Percentiles rank a stretch among this genome's conserved stretches.
Conservation (phyloP, 2,888 invertebrate genomes). For the Petrolisthes cinctipes region DNA sequence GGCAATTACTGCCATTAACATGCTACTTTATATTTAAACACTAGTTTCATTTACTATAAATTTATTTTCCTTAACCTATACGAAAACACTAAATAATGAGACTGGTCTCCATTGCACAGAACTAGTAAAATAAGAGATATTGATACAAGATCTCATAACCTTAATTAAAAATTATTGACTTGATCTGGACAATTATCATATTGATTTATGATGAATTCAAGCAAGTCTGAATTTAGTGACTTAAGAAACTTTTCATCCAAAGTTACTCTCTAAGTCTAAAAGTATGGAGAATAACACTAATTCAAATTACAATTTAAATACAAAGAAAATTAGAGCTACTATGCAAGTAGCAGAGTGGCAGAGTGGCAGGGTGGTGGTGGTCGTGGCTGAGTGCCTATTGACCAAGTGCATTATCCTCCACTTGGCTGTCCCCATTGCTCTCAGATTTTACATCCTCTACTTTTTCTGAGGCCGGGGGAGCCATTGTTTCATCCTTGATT, state of each 20-base stretch:
- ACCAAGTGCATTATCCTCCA: slow-evolving; percentile 43
- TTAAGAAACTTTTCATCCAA: slow-evolving; percentile 29
- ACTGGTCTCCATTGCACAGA: slow-evolving; percentile 58
- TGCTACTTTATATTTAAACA: slow-evolving; percentile 58
- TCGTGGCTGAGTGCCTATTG: slow-evolving; percentile 52
- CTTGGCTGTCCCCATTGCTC: slow-evolving; percentile 50
- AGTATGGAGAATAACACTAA: slow-evolving; percentile 50
- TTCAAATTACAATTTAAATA: slow-evolving; percentile 49
- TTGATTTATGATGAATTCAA: slow-evolving; percentile 18
- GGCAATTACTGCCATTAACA: slow-evolving; percentile 47
- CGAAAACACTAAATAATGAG: slow-evolving; percentile 54
- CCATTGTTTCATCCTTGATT: slow-evolving; percentile 57
- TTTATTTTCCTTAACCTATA: slow-evolving; percentile 61
- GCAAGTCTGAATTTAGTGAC: slow-evolving; percentile 30
- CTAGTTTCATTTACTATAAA: slow-evolving; percentile 57
- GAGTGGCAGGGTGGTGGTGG: slow-evolving; percentile 52
- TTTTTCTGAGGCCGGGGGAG: slow-evolving; percentile 50
- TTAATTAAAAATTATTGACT: slow-evolving; percentile 56
- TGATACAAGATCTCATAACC: slow-evolving; percentile 63
- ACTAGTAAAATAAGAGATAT: slow-evolving; percentile 58
- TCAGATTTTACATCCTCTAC: slow-evolving; percentile 42
- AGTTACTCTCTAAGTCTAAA: slow-evolving; percentile 49
- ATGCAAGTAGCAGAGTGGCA: slow-evolving; percentile 52
- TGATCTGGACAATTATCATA: slow-evolving; percentile 49
- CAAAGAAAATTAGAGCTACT: slow-evolving; percentile 44